These are phyloP conservation scores for Eristalis intricaria DNA, from an alignment of 2,888 invertebrate species.

Conservation along the genomic window DNA sequence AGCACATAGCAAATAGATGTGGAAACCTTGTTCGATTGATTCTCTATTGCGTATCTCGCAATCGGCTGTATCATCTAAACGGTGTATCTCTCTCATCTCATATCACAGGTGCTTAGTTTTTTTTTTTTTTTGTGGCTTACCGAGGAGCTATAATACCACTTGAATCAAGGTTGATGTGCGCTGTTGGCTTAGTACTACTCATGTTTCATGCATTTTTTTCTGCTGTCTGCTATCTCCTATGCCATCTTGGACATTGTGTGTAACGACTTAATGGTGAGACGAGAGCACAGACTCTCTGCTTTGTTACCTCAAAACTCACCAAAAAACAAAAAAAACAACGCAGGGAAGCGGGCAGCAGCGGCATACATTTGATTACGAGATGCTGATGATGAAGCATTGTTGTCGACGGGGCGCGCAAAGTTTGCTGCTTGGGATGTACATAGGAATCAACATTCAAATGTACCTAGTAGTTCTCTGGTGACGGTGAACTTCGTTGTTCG, in stretches of 20 bases:
- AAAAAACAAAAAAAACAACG: too few species aligned
- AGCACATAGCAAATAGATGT: neutral
- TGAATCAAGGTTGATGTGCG: conserved; percentile 35
- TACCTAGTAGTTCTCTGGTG: neutral
- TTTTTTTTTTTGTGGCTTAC: neutral
- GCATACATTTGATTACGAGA: too few species aligned
- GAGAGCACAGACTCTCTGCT: neutral
- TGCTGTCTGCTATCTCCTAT: neutral
- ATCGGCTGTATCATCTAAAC: neutral
- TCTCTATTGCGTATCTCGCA: neutral
- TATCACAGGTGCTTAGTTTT: too few species aligned
- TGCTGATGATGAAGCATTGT: neutral
- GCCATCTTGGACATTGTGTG: neutral
- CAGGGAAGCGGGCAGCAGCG: too few species aligned
- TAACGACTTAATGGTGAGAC: neutral
- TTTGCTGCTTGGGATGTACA: neutral
- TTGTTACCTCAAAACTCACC: neutral
- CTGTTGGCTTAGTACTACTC: conserved; percentile 25
- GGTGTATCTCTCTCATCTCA: too few species aligned
- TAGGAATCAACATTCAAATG: neutral
- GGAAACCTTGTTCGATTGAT: neutral
- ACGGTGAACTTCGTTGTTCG: neutral
- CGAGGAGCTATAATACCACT: conserved; percentile 5
- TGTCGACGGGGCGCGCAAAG: neutral
- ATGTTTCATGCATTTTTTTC: neutral